Base-by-base conservation (phyloP, 2,888 invertebrate species). In the Oligia latruncula region DNA sequence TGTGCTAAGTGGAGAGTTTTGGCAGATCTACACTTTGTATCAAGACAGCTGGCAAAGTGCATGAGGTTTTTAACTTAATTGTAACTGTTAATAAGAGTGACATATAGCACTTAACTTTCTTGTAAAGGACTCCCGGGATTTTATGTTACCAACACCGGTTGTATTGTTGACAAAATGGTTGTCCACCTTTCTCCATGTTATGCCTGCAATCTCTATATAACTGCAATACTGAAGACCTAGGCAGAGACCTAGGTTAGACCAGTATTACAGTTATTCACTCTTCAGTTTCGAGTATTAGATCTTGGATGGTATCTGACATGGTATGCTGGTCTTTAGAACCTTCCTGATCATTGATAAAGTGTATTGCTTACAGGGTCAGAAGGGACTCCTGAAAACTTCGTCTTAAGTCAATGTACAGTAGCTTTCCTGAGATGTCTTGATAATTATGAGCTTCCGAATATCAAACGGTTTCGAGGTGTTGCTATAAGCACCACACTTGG, bases 1-100 rank as follows among this genome's bases (percentile, higher is more conserved):
- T 70, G 62, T 23, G 43, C n/a, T 82, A 81, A 82, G 68, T 83
- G 35, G n/a, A n/a, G 40, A n/a, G 35, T 49, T 46, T 80, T 58
- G 23, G 15, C 11, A 11, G 9, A 6, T 55, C 2, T 5, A 13
- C 35, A 60, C 6, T 46, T 46, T 29, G 15, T 46, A n/a, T n/a
- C 15, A 20, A 40, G 20, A 23, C 0, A 67, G 17, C 23, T 52
- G 23, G 17, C 5, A 17, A 46, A 65, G 2, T 46, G 8, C 0
- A 23, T 52, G 13, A 43, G 17, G 2, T 49, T 46, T 60, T 60
- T 17, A 35, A 29, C 11, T 73, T 29, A 15, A 15, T 43, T 68
- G 8, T 23, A 4, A 70, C 35, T 52, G 4, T 35, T 52, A 23
- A 35, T 52, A 23, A 35, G 35, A 49, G 6, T 49, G 20, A 58